Percentiles rank a stretch among this genome's conserved stretches.
Evolutionary conservation across 2,797 vertebrate genomes (phyloP).

Genomic region (Lates japonicus): DNA sequence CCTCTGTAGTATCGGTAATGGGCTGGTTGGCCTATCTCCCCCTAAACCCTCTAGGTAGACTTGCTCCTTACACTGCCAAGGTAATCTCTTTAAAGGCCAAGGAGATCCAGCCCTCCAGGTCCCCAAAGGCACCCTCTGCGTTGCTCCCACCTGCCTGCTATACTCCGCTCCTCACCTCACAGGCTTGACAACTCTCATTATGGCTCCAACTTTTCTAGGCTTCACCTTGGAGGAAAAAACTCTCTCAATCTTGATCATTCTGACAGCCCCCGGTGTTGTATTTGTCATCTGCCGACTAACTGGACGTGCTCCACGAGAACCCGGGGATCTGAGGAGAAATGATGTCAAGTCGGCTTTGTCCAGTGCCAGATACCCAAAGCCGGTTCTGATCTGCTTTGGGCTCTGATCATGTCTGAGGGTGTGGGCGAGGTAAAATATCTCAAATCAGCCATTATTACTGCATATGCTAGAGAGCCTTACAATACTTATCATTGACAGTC

Average conservation of each 20-base stretch:
- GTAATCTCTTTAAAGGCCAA: constrained; percentile 89
- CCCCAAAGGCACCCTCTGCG: constrained; percentile 71
- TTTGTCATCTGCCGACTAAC: constrained; percentile 83
- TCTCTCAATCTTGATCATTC: constrained; percentile 75
- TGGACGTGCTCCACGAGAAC: constrained; percentile 66
- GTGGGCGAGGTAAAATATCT: constrained; percentile 46
- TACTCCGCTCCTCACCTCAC: constrained; percentile 64
- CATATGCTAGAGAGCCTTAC: constrained; percentile 36
- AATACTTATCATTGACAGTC: constrained; percentile 70
- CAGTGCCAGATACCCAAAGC: constrained; percentile 49
- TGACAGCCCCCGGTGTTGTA: constrained; percentile 77
- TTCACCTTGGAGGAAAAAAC: constrained; percentile 68
- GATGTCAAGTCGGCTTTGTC: constrained; percentile 54
- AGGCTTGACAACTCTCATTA: constrained; percentile 85
- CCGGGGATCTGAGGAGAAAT: constrained; percentile 60
- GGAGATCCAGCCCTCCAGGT: constrained; percentile 81
- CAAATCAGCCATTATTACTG: constrained; percentile 54
- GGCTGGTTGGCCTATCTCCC: constrained; percentile 85
- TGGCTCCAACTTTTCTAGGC: constrained; percentile 78
- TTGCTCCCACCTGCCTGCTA: constrained; percentile 61
- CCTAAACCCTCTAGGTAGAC: constrained; percentile 82
- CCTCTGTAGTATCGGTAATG: constrained; percentile 87
- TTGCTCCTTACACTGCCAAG: constrained; percentile 83
- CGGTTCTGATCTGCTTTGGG: constrained; percentile 50
- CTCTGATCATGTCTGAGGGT: constrained; percentile 40